Evolutionary conservation across 1,140 invertebrate genomes (phyloP).

Genomic region (Macrobrachium nipponense): DNA sequence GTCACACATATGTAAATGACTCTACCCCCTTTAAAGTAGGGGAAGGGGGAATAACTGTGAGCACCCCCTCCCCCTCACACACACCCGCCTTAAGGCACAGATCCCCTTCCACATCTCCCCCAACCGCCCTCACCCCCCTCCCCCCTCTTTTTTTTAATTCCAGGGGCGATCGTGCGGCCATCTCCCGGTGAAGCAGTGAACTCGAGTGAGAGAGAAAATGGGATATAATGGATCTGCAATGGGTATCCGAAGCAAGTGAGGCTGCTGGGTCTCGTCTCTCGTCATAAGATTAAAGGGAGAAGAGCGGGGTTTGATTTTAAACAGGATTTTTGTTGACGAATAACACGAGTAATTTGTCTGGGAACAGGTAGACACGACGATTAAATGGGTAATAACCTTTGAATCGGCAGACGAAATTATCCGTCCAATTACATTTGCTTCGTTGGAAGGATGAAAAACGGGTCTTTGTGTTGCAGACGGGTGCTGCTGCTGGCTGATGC

Average conservation of each 20-base stretch:
- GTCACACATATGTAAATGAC: slow-evolving; percentile 62
- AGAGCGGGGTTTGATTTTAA: not conserved
- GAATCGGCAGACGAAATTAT: too few relatives aligned
- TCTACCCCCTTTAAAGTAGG: slow-evolving; percentile 57
- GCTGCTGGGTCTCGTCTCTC: not conserved
- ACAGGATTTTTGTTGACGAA: not conserved
- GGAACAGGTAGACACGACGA: too few relatives aligned
- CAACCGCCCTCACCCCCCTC: not conserved
- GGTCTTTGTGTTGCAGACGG: too few relatives aligned
- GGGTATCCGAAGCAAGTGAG: slow-evolving; percentile 34
- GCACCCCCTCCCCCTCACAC: slow-evolving; percentile 14
- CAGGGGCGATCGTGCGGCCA: slow-evolving; percentile 37
- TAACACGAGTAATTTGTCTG: too few relatives aligned
- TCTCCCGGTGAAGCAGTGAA: slow-evolving; percentile 48
- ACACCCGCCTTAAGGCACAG: not conserved
- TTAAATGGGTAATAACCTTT: too few relatives aligned
- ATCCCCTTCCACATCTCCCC: not conserved
- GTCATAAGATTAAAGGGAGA: not conserved
- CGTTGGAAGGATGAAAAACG: too few relatives aligned
- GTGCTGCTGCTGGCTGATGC: too few relatives aligned
- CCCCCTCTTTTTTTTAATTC: not conserved
- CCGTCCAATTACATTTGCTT: too few relatives aligned
- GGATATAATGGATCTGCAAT: slow-evolving; percentile 41
- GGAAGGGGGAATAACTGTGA: slow-evolving; percentile 15
- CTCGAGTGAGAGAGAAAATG: slow-evolving; percentile 52